A percentile compares a stretch with the other conserved stretches of the same genome.
Conservation (phyloP, 1,140 invertebrate species). For the Acromyrmex heyeri region DNA sequence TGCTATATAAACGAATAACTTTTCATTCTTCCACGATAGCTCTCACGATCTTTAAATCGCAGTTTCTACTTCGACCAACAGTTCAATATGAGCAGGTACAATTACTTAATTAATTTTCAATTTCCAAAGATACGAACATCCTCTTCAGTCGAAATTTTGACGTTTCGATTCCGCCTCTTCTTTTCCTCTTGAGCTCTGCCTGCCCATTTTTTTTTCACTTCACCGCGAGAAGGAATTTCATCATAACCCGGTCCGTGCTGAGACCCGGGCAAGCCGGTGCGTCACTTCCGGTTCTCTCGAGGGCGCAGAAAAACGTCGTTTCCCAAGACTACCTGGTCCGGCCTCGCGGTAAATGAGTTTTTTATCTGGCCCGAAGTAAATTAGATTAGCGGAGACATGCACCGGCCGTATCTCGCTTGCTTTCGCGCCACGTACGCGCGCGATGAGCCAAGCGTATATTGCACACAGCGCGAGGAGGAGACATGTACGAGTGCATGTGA, state of each 20-base stretch:
- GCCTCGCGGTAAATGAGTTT: conserved; percentile 77
- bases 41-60: background rate
- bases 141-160: background rate
- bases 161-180: conserved; percentile 22
- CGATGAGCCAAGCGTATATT: conserved; percentile 28
- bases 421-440: conserved; percentile 38
- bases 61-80: conserved; percentile 1
- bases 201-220: conserved; percentile 8
- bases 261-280: conserved; percentile 21
- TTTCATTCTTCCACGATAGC: background rate
- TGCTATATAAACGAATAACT: background rate
- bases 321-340: conserved; percentile 58
- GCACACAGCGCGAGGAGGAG: background rate
- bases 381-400: conserved; percentile 79
- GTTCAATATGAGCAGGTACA: background rate
- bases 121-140: background rate
- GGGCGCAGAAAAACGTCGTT: conserved; percentile 42
- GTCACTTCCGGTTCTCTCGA: conserved; percentile 65
- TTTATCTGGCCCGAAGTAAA: conserved; percentile 80
- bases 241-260: conserved; percentile 33
- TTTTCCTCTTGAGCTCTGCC: background rate
- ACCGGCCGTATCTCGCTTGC: conserved; percentile 68
- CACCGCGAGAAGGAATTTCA: conserved; percentile 26
- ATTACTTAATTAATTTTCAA: conserved; percentile 21
- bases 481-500: conserved; percentile 21